Evolutionary conservation across 2,113 vertebrate genomes (phyloP), one percentile per base, ranked within the genome.

Genomic region (Dinomys branickii): DNA sequence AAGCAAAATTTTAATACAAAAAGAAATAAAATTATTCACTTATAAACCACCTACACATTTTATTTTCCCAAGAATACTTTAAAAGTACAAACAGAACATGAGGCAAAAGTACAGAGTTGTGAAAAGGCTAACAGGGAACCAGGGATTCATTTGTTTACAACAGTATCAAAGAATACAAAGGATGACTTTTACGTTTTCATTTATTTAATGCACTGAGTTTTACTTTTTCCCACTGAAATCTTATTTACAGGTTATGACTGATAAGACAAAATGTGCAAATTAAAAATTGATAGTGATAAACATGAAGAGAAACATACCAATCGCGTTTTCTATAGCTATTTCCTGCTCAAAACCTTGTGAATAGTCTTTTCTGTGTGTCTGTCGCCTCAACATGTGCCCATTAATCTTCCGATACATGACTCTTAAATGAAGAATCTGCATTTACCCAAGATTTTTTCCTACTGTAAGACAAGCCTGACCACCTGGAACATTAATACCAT

Each of bases 1-100:
- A 91, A 71, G 33, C 52, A 90, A 65, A 75, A 30, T 47, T 88
- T 77, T 77, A 94, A 86, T 61, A 67, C n/a, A 90, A 63, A 85
- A 77, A 85, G 38, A 95, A 94, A 90, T 69, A 38, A 93, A 96
- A 47, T 3, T 33, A 69, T 47, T 75, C 47, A 93, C 19, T 93
- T 90, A 85, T 2, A 93, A 90, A 69, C 50, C 47, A 88, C 7
- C 7, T 71, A 85, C 0, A 69, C 11, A 12, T 61, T 90, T 50
- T 65, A 41, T 91, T 56, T 86, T 44, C 44, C 83, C 35, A 65
- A 54, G 0, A 77, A 95, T 63, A 78, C 58, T 94, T 24, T 69
- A 63, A 84, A 89, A 90, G 28, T 56, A 47, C 20, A 81, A 52
- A 81, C 0, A 61, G 63, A 75, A 50, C 3, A 85, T 3, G 44